Evolutionary conservation across 1,140 invertebrate species (phyloP).

Genomic region (Hylaeus volcanicus): DNA sequence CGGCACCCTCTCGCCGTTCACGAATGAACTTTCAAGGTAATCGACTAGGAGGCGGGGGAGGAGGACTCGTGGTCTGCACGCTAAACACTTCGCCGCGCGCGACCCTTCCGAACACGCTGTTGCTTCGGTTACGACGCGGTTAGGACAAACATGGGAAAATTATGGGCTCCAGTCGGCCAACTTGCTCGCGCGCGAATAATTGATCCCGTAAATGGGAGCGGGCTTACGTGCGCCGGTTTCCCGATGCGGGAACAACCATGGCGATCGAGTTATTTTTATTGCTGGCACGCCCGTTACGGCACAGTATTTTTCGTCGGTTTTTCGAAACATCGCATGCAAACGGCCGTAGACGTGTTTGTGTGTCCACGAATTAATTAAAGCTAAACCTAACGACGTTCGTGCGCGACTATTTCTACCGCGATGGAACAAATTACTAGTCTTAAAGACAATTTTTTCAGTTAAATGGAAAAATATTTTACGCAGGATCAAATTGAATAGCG

Average conservation of each 20-base stretch:
- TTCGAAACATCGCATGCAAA: too few species aligned
- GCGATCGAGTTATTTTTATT: slow-evolving; percentile 16
- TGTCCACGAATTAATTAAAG: too few species aligned
- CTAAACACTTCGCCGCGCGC: slow-evolving; percentile 39
- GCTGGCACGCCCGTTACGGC: slow-evolving; percentile 2
- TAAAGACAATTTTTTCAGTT: too few species aligned
- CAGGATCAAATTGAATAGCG: too few species aligned
- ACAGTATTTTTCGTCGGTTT: not conserved
- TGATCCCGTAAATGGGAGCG: slow-evolving; percentile 39
- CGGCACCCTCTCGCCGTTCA: slow-evolving; percentile 19
- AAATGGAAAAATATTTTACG: too few species aligned
- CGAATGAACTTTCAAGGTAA: slow-evolving; percentile 60
- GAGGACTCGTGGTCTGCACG: slow-evolving; percentile 47
- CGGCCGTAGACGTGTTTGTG: too few species aligned
- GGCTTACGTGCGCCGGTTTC: slow-evolving; percentile 35
- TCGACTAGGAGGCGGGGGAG: slow-evolving; percentile 33
- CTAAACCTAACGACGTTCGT: too few species aligned
- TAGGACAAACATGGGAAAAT: slow-evolving; percentile 54
- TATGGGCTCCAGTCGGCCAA: slow-evolving; percentile 33
- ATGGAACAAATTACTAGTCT: too few species aligned
- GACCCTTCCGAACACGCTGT: slow-evolving; percentile 46
- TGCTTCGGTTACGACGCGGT: slow-evolving; percentile 44
- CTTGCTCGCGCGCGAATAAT: slow-evolving; percentile 51
- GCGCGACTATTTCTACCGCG: too few species aligned
- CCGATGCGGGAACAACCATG: not conserved